phyloP scores from a whole-genome alignment of 2,113 vertebrate genomes.

The Myocastor coypus region DNA sequence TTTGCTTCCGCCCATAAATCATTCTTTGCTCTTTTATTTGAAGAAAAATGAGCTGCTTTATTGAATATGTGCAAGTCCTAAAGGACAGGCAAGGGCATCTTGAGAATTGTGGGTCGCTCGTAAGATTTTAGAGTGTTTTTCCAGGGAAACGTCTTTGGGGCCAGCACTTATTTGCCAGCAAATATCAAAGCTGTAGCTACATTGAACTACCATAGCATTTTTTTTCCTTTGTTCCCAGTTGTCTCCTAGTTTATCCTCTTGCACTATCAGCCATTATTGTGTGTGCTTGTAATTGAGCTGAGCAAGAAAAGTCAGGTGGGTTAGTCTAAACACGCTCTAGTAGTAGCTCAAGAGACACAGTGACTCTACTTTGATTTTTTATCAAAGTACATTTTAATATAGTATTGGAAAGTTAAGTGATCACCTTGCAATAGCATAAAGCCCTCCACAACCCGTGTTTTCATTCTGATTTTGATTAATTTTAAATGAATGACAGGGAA shows the following conservation, averaged over 20 bases:
- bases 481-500: background rate
- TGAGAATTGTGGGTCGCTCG: background rate
- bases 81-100: background rate
- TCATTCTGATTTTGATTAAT: constrained; percentile 5
- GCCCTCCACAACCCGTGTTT: background rate
- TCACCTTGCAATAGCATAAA: background rate
- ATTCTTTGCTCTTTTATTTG: background rate
- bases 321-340: background rate
- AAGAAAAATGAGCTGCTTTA: background rate
- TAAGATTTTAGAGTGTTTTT: background rate
- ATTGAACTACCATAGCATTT: background rate
- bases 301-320: background rate
- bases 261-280: background rate
- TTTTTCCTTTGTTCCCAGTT: rapidly evolving
- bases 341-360: background rate
- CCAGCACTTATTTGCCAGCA: background rate
- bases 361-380: background rate
- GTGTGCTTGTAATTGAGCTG: background rate
- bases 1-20: background rate
- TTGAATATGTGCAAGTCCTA: background rate
- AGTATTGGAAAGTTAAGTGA: background rate
- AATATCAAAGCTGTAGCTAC: background rate
- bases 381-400: background rate
- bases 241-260: background rate
- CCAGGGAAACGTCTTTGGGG: background rate